Evolutionary conservation across 2,797 vertebrate species (phyloP), one percentile per base, ranked within the genome.

Genomic region (Apogon hyalosoma): DNA sequence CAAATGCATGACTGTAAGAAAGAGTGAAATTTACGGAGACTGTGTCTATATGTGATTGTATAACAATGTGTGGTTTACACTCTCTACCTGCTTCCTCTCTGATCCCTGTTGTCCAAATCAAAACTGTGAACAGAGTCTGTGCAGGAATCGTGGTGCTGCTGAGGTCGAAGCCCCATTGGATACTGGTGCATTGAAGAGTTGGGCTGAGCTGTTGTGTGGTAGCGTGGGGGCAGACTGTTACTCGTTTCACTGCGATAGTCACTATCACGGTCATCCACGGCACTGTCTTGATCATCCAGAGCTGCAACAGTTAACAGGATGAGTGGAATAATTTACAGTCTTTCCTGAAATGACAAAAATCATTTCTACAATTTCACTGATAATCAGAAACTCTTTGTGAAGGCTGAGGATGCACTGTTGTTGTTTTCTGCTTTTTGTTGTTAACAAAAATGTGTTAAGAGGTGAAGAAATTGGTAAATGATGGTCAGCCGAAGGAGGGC

Each of bases 181-280:
- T 96, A 98, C 92, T 98, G 98, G 90, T 98, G 97, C 79, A 95
- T 78, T 0, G 98, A 98, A 21, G 96, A 96, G 14, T 97, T 98
- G 81, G 98, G 97, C 87, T 99, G 98, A 7, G 89, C 90, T 0
- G 96, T 97, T 0, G 94, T 97, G 86, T 97, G 96, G 90, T 94
- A 98, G 0, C 94, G 95, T 0, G 96, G 96, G 6, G 97, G 98
- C 42, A 97, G 79, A 87, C 97, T 97, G 90, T 89, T 97, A 86
- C 98, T 98, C 0, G 97, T 96, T 90, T 99, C 98, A 0, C 98
- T 99, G 76, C 97, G 96, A 68, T 98, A 99, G 92, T 99, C 98
- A 3, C 98, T 99, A 79, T 99, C 98, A 65, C 97, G 91, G 86
- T 99, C 98, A 24, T 99, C 98, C 7, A 96, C 95, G 0, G 96